A percentile compares a stretch with the other conserved stretches of the same genome.
These are phyloP conservation scores for Vicugna pacos DNA, from an alignment of 2,113 vertebrate species.

Conservation along the genomic window DNA sequence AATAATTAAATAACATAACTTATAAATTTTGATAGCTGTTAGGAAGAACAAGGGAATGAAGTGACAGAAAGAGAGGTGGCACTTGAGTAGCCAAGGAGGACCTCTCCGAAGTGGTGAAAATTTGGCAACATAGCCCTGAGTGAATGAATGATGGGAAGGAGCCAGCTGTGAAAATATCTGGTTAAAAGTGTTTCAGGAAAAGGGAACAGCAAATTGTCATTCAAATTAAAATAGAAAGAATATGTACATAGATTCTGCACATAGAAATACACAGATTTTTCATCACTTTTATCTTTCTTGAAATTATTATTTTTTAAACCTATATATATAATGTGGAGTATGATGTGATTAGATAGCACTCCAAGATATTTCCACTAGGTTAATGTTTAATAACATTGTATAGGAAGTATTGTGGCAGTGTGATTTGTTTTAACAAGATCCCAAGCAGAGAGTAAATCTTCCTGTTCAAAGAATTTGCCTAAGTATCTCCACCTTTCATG, in stretches of 20 bases:
- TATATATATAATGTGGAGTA: not conserved
- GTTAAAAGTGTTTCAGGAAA: not conserved
- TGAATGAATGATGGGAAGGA: not conserved
- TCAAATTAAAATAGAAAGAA: not conserved
- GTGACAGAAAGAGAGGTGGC: not conserved
- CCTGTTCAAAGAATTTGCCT: not conserved
- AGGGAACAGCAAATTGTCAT: not conserved
- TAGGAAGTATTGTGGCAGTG: not conserved
- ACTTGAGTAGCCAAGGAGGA: not conserved
- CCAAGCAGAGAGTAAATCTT: not conserved
- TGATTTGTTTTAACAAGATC: not conserved
- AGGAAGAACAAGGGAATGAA: not conserved
- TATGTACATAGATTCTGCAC: not conserved
- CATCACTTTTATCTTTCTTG: not conserved
- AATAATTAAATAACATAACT: not conserved
- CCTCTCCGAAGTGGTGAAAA: not conserved
- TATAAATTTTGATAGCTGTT: not conserved
- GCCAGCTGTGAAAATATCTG: not conserved
- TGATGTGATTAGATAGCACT: not conserved
- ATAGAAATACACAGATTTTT: not conserved
- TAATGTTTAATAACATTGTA: not conserved
- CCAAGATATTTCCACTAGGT: not conserved
- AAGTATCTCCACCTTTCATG: not conserved
- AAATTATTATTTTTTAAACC: not conserved
- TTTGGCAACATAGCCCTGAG: not conserved